A percentile compares a stretch with the other conserved stretches of the same genome.
Conservation (phyloP, 2,888 invertebrate species). For the Carabus problematicus region DNA sequence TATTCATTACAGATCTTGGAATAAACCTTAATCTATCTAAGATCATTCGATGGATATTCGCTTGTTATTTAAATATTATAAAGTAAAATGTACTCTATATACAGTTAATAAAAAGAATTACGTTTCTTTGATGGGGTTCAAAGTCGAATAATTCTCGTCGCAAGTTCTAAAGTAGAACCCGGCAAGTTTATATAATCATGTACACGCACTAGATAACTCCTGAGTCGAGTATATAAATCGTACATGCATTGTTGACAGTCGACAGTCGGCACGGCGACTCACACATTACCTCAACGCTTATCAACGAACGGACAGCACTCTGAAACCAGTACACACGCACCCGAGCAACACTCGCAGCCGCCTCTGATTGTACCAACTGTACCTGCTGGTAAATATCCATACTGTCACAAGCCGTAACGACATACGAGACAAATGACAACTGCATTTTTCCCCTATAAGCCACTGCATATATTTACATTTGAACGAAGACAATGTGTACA, state of each 20-base stretch:
- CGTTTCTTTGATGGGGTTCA: no score
- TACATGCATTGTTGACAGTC: conserved; percentile 12
- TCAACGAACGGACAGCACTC: conserved; percentile 1
- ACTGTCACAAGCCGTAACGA: conserved; percentile 2
- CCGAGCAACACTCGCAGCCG: background rate
- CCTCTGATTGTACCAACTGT: background rate
- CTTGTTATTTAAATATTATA: no score
- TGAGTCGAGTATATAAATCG: conserved; percentile 10
- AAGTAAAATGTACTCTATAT: no score
- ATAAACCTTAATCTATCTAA: no score
- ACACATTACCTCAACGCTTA: conserved; percentile 9
- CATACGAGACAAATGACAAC: conserved; percentile 2
- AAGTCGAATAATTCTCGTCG: no score
- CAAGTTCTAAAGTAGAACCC: no score
- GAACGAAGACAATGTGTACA: conserved; percentile 39
- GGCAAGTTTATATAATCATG: background rate
- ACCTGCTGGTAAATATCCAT: background rate
- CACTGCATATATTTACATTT: conserved; percentile 27
- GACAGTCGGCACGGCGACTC: conserved; percentile 19
- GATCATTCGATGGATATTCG: no score
- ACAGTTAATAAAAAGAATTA: no score
- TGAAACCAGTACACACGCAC: background rate
- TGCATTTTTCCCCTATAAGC: conserved; percentile 1
- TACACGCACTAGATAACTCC: conserved; percentile 6
- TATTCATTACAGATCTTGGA: no score